Conservation (phyloP, 2,113 vertebrate species). For the Antechinus stuartii region DNA sequence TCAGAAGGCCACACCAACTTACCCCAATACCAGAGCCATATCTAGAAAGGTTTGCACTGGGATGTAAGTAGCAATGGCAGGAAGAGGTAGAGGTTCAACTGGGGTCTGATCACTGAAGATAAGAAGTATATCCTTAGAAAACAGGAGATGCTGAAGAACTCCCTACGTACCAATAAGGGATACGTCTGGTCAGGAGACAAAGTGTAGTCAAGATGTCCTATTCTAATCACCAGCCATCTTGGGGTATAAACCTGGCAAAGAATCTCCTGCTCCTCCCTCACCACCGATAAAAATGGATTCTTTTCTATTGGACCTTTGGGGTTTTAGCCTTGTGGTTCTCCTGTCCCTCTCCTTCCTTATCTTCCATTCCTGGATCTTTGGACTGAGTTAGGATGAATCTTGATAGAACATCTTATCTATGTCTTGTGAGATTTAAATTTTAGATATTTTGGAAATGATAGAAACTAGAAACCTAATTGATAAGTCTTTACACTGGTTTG, state of each 20-base stretch:
- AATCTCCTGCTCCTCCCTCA: not conserved
- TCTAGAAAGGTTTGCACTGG: not conserved
- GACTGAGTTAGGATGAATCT: not conserved
- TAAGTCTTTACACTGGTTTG: not conserved
- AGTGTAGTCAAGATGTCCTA: not conserved
- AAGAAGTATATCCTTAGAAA: not conserved
- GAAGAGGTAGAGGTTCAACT: not conserved
- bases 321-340: not conserved
- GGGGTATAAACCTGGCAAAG: not conserved
- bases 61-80: not conserved
- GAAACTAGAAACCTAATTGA: not conserved
- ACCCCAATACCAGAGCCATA: not conserved
- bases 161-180: not conserved
- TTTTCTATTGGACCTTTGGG: not conserved
- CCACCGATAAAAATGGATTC: not conserved
- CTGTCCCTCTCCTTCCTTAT: not conserved
- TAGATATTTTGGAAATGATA: not conserved
- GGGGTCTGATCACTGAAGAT: not conserved
- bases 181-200: not conserved
- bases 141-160: not conserved
- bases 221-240: not conserved
- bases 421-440: not conserved
- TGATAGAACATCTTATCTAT: not conserved
- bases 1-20: not conserved
- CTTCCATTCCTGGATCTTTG: not conserved